Conservation (phyloP, 2,113 vertebrate genomes). For the Pterocles gutturalis region DNA sequence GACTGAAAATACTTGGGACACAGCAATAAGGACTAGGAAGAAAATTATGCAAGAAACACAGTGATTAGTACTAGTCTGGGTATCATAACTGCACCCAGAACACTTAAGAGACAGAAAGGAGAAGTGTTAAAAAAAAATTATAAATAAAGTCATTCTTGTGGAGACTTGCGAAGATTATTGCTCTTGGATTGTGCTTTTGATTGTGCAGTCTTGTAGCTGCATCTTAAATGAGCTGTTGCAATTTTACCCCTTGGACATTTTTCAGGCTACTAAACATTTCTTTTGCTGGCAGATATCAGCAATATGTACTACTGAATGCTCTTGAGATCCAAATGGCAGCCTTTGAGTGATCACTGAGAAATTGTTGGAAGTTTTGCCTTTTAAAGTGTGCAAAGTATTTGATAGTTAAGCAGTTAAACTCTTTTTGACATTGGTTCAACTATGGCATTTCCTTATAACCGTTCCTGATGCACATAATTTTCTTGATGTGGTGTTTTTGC, state of each 20-base stretch:
- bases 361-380: neutral
- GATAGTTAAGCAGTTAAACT: neutral
- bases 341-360: neutral
- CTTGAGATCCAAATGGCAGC: neutral
- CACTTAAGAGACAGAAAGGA: neutral
- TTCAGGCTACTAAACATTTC: neutral
- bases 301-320: neutral
- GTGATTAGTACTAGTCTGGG: neutral
- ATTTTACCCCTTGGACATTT: neutral
- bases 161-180: neutral
- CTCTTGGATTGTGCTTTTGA: neutral
- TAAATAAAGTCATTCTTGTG: neutral
- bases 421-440: neutral
- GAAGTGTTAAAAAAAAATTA: neutral
- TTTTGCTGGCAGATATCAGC: neutral
- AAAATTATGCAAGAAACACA: neutral
- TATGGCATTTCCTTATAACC: neutral
- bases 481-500: neutral
- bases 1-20: neutral
- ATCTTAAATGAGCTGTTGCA: neutral
- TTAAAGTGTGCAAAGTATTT: neutral
- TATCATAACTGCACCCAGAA: neutral
- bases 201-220: neutral
- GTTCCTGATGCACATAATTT: neutral
- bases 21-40: neutral